Base-by-base conservation (phyloP, 2,797 vertebrate species). In the Threskiornis aethiopicus region DNA sequence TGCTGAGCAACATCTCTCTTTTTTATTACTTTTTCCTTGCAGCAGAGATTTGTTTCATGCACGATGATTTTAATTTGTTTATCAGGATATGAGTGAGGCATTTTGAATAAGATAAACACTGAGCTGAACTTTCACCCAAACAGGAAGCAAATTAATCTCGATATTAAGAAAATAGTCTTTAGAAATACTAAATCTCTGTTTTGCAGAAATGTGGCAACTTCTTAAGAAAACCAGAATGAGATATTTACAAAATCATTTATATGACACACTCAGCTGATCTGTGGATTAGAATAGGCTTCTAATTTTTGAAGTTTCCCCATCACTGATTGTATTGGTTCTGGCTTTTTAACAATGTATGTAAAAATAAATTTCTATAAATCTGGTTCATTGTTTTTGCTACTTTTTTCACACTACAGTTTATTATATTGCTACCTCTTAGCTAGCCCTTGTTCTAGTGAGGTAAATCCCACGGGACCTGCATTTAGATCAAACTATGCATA, bases 61-160 rank as follows among this genome's bases (percentile, higher is more conserved):
- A 62, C 26, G 35, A 76, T 80, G 19, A 91, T 94, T 96, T 97
- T 65, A 72, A 96, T 94, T 96, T 88, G 16, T 88, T 94, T 76
- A 62, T 94, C 62, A 88, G 24, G 37, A 87, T 89, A 93, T 72
- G 18, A 89, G 62, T 67, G 85, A 95, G 79, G 57, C 73, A 55
- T 84, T 95, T 95, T 73, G 61, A 90, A 72, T 96, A 76, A 93
- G 90, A 96, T 77, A 82, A 97, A 86, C 51, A 59, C 17, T 41
- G 42, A 90, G 44, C 35, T 91, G 57, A 95, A 93, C 90, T 87
- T 96, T 89, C 47, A 92, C 47, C 37, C 11, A 42, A 92, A 69
- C 29, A 91, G 31, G 52, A 95, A 64, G 9, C 28, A 77, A 92
- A 85, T 84, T 90, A 70, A 82, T 67, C 18, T 84, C 28, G 31